These are phyloP conservation scores for Xiphorhynchus erythropygius DNA, from an alignment of 2,797 vertebrate species.

Conservation along the genomic window DNA sequence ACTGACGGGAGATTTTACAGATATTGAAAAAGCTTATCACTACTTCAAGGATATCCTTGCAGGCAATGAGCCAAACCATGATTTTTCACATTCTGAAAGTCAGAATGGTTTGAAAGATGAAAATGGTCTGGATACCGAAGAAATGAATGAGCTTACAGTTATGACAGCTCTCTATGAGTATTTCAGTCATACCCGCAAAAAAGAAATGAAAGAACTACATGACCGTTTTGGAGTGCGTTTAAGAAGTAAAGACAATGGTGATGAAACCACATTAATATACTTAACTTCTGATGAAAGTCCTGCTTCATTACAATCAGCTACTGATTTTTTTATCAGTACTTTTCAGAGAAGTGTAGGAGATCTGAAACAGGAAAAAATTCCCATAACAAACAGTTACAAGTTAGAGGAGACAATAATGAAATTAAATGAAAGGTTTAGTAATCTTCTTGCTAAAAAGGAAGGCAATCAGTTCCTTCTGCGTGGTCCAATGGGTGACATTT, in stretches of 20 bases:
- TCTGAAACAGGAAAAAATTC: conserved; percentile 35
- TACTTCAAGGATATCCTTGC: conserved; percentile 63
- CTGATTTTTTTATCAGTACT: not conserved
- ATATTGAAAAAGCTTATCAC: conserved; percentile 68
- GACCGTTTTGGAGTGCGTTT: not conserved
- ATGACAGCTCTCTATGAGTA: conserved; percentile 60
- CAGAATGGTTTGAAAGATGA: not conserved
- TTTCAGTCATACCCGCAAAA: conserved; percentile 27
- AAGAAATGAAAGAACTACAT: not conserved
- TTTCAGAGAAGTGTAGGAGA: conserved; percentile 49
- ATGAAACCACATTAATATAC: not conserved
- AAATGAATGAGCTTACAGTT: not conserved
- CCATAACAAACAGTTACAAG: not conserved
- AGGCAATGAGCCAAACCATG: not conserved
- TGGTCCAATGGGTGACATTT: conserved; percentile 54
- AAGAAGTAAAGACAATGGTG: not conserved
- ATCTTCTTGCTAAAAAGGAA: conserved; percentile 49
- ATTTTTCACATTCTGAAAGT: not conserved
- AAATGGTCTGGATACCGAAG: not conserved
- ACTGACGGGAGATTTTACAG: conserved; percentile 68
- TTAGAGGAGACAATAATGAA: not conserved
- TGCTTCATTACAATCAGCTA: not conserved
- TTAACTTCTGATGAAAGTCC: not conserved
- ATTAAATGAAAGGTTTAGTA: conserved; percentile 32
- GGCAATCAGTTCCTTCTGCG: conserved; percentile 44